Conservation (phyloP, 2,797 vertebrate genomes). For the Cetoscarus ocellatus region DNA sequence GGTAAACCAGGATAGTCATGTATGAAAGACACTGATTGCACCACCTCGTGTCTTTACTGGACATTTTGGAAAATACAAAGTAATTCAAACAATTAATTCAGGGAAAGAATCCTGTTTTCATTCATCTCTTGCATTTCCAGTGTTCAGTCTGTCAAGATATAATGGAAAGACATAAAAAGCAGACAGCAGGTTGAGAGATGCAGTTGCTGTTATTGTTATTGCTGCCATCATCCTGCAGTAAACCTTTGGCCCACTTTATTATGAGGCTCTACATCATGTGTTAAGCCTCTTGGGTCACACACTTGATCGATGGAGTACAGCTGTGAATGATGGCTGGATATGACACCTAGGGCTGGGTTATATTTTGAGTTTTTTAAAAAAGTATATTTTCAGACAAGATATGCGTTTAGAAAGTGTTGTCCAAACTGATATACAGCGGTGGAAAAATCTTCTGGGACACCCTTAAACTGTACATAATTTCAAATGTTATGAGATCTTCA, state of each 20-base stretch:
- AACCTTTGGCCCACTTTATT: constrained; percentile 20
- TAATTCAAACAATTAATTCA: not conserved
- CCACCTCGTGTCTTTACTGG: not conserved
- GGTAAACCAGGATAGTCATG: not conserved
- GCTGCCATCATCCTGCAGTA: constrained; percentile 5
- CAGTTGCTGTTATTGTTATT: not conserved
- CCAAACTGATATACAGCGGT: no score
- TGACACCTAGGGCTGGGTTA: no score
- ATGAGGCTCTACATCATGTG: constrained; percentile 7
- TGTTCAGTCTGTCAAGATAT: not conserved
- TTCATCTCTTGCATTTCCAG: not conserved
- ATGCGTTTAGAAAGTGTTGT: no score
- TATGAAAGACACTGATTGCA: not conserved
- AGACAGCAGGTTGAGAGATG: not conserved
- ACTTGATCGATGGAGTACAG: not conserved
- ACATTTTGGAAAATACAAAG: not conserved
- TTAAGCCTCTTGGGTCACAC: constrained; percentile 1
- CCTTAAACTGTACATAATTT: no score
- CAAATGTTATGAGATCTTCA: no score
- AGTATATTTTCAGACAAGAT: no score
- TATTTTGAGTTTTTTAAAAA: no score
- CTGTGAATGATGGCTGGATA: not conserved
- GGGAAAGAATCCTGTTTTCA: not conserved
- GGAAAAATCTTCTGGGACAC: no score
- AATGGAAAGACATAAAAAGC: not conserved